A percentile compares a stretch with the other conserved stretches of the same genome.
These are phyloP conservation scores for Actinia equina DNA, from an alignment of 64 coral and sea anemone species.

Conservation along the genomic window DNA sequence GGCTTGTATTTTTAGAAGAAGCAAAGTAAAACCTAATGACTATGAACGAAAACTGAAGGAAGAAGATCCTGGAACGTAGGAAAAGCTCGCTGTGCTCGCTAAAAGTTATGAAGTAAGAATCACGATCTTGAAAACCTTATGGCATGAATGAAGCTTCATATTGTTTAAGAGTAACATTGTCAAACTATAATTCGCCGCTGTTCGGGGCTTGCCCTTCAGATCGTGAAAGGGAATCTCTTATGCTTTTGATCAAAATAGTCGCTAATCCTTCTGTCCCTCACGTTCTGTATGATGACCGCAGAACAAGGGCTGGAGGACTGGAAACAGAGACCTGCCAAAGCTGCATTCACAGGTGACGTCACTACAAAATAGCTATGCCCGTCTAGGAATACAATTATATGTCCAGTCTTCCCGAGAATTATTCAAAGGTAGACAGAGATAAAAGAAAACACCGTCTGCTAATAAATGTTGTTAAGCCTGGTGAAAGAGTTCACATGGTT, in stretches of 20 bases:
- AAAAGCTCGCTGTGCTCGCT: not conserved
- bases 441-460: too few relatives aligned
- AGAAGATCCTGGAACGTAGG: not conserved
- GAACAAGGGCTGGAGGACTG: not conserved
- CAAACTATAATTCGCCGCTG: too few relatives aligned
- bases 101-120: not conserved
- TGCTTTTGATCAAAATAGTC: not conserved
- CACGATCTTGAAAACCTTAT: not conserved
- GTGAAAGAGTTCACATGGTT: too few relatives aligned
- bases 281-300: slow-evolving; percentile 11
- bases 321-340: slow-evolving; percentile 14
- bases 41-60: not conserved
- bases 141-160: too few relatives aligned
- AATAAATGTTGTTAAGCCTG: too few relatives aligned
- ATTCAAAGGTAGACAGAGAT: not conserved
- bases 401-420: not conserved
- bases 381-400: not conserved
- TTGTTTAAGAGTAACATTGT: too few relatives aligned
- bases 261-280: slow-evolving; percentile 23
- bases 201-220: not conserved
- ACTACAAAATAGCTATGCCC: slow-evolving; percentile 3
- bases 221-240: not conserved
- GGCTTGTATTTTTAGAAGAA: not conserved
- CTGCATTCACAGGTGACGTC: not conserved
- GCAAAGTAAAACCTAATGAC: not conserved